Conservation (phyloP, 1,140 invertebrate genomes). For the Latrodectus geometricus region DNA sequence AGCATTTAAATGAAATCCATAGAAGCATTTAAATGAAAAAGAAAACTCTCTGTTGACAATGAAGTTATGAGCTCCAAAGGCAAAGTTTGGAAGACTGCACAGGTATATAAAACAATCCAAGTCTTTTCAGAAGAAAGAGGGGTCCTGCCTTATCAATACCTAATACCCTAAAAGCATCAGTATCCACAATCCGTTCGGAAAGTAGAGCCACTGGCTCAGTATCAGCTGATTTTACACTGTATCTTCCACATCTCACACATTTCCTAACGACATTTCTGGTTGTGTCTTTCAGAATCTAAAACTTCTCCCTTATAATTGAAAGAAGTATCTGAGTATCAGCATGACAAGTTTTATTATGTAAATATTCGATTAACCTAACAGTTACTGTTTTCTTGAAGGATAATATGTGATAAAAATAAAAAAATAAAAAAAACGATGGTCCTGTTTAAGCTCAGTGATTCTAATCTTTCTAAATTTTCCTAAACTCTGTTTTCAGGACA, state of each 20-base stretch:
- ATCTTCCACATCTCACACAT: constrained; percentile 3
- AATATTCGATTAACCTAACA: too few relatives aligned
- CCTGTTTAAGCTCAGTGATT: too few relatives aligned
- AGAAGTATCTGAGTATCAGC: too few relatives aligned
- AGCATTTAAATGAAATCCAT: too few relatives aligned
- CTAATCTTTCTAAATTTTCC: too few relatives aligned
- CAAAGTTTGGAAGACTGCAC: neutral
- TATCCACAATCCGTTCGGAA: neutral
- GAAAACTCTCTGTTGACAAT: neutral
- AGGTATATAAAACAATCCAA: neutral
- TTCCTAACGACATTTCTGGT: neutral
- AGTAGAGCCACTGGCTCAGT: neutral
- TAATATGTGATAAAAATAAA: too few relatives aligned
- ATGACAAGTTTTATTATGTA: too few relatives aligned
- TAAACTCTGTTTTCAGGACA: too few relatives aligned
- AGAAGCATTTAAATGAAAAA: neutral
- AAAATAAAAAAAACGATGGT: too few relatives aligned
- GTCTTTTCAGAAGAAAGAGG: neutral
- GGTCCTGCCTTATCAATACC: neutral
- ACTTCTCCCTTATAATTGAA: neutral
- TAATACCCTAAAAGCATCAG: constrained; percentile 1
- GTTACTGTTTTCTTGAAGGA: too few relatives aligned
- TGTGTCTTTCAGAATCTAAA: constrained; percentile 20
- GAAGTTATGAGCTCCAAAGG: neutral
- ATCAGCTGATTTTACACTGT: neutral